Base-by-base conservation (phyloP, 1,140 invertebrate species). In the Pararge aegeria region DNA sequence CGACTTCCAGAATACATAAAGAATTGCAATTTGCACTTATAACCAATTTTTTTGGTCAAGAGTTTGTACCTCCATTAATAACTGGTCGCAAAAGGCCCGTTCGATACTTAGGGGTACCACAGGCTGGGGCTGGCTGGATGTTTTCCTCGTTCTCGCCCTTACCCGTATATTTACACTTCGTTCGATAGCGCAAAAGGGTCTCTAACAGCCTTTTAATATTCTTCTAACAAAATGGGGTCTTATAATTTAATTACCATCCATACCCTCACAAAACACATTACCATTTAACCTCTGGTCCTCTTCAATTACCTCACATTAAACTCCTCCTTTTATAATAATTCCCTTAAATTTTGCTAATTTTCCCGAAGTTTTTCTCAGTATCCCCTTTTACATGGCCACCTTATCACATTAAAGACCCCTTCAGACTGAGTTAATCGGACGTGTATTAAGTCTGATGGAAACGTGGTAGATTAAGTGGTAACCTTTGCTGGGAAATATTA, bases 271-370 rank as follows among this genome's bases (percentile, higher is more conserved):
- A 20, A 30, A 50, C 15, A 38, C 55, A 51, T 58, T 56, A 56
- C n/a, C 55, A 29, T 58, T 51, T 50, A 48, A 62, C 58, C 55
- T 58, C 44, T 52, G 60, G 38, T 40, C 46, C 42, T 55, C 34
- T 42, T 4, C 55, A 59, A 68, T 65, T 60, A 68, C 61, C 50
- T 27, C 37, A 29, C 15, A 55, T 61, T 62, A 62, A 40, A 56
- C 21, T 24, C 44, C 48, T 38, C 66, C 66, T 68, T 65, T 65
- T 59, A 68, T 68, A 65, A 68, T 65, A 68, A 34, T 34, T 34
- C 30, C 30, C 12, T n/a, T n/a, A 34, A 34, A 34, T 34, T 61
- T 60, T 48, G 49, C 54, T 53, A 61, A 68, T 68, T 65, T 29
- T 21, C 42, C 37, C 52, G 61, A 49, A 58, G 51, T 65, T 52